Base-by-base conservation (phyloP, 2,797 vertebrate species). In the Ambastaia sidthimunki region DNA sequence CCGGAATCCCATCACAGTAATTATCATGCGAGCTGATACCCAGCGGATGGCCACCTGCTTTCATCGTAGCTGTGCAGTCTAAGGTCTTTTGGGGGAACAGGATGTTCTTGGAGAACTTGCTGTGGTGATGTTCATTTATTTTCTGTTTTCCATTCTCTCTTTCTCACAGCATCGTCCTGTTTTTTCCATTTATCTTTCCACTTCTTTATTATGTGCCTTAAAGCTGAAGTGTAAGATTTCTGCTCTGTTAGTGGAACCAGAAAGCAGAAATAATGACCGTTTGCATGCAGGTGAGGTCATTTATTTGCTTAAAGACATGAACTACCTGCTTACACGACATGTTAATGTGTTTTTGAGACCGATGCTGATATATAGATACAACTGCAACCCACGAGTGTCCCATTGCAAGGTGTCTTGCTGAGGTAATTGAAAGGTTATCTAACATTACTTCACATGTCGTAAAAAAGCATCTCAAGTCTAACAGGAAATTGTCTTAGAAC, bases 61-160 rank as follows among this genome's bases (percentile, higher is more conserved):
- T 19, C 21, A 44, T 41, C 28, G 47, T 69, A 15, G 13, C 11
- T 47, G 25, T 21, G 21, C 13, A 54, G 37, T 15, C 18, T 70
- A 62, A 59, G 41, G 54, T 78, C 41, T 78, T 78, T 31, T 70
- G n/a, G 52, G 75, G 65, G 52, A 77, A 69, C 75, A 21, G 69
- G 13, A 12, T 50, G 41, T 70, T 70, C 41, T 31, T 69, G 23
- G 74, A 76, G 52, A 68, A 50, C 7, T 28, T 47, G 37, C 16
- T 57, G 21, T 78, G 16, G 25, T 62, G n/a, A 55, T 57, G 37
- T 48, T 57, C 16, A 57, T 1, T 44, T 15, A 37, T 70, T 70
- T 68, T 59, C 34, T 28, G 19, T 59, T 68, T 31, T 57, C 21
- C 54, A 6, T 57, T 69, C 0, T 70, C 1, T n/a, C 11, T 70